A percentile compares a stretch with the other conserved stretches of the same genome.
Evolutionary conservation across 2,113 vertebrate species (phyloP).

Genomic region (Dipodomys stephensi): DNA sequence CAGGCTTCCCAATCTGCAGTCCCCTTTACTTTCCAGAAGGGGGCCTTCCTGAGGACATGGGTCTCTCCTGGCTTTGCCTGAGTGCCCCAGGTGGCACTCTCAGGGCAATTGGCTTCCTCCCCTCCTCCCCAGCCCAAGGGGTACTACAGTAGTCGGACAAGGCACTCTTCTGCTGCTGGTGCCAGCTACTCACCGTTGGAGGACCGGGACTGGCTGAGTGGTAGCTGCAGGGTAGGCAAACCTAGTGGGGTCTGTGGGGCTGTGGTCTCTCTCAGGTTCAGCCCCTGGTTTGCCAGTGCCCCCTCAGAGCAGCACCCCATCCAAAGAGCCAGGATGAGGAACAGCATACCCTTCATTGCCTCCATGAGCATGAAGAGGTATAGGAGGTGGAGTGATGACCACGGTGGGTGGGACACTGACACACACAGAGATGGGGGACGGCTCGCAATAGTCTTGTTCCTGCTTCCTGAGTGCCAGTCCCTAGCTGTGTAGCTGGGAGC

Average conservation of each 20-base stretch:
- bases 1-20: not conserved
- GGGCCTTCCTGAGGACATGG: not conserved
- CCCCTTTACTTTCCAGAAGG: not conserved
- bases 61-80: not conserved
- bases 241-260: not conserved
- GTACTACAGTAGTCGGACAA: too few species aligned
- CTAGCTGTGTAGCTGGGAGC: not conserved
- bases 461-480: not conserved
- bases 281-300: not conserved
- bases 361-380: not conserved
- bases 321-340: constrained; percentile 12
- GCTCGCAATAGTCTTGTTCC: fast-evolving
- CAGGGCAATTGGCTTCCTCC: not conserved
- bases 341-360: not conserved
- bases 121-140: not conserved
- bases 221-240: not conserved
- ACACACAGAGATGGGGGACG: not conserved
- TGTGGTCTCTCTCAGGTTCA: not conserved
- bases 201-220: not conserved
- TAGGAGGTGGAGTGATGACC: not conserved
- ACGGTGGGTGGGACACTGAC: not conserved
- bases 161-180: not conserved
- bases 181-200: not conserved
- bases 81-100: not conserved
- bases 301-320: constrained; percentile 8